phyloP scores from a whole-genome alignment of 2,888 invertebrate species.

The Ptilodon capucinus region DNA sequence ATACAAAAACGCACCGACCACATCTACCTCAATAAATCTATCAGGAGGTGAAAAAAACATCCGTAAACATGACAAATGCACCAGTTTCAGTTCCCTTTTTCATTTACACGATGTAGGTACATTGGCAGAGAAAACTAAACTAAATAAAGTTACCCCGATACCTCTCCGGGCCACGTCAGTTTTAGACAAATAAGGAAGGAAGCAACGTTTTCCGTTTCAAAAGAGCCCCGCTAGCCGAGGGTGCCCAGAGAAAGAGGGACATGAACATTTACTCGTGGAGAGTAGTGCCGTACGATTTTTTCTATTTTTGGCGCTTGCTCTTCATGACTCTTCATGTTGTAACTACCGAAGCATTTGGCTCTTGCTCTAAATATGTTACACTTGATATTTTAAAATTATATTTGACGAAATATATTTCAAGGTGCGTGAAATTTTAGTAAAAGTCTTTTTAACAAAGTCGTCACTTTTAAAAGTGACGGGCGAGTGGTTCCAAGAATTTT shows the following conservation, averaged over 20 bases:
- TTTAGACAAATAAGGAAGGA: conserved; percentile 73
- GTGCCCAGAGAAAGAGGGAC: conserved; percentile 23
- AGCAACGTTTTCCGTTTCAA: conserved; percentile 54
- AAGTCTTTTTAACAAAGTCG: too few species aligned
- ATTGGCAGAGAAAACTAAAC: conserved; percentile 60
- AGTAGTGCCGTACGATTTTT: conserved; percentile 32
- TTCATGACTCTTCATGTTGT: too few species aligned
- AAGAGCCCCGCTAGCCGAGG: conserved; percentile 32
- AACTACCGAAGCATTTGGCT: too few species aligned
- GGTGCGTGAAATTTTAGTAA: too few species aligned
- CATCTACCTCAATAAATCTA: conserved; percentile 26
- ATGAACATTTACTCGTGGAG: conserved; percentile 29
- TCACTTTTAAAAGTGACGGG: too few species aligned
- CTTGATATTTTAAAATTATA: too few species aligned
- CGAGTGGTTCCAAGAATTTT: too few species aligned
- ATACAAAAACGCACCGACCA: conserved; percentile 26
- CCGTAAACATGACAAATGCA: conserved; percentile 57
- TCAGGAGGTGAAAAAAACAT: conserved; percentile 45
- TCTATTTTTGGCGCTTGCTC: too few species aligned
- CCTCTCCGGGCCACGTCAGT: conserved; percentile 55
- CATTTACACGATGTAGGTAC: conserved; percentile 59
- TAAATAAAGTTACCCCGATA: conserved; percentile 59
- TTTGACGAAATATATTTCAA: too few species aligned
- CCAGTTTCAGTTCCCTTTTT: conserved; percentile 53
- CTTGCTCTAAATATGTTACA: too few species aligned